These are phyloP conservation scores for Gambusia holbrooki DNA, from an alignment of 2,113 vertebrate genomes.

Conservation along the genomic window DNA sequence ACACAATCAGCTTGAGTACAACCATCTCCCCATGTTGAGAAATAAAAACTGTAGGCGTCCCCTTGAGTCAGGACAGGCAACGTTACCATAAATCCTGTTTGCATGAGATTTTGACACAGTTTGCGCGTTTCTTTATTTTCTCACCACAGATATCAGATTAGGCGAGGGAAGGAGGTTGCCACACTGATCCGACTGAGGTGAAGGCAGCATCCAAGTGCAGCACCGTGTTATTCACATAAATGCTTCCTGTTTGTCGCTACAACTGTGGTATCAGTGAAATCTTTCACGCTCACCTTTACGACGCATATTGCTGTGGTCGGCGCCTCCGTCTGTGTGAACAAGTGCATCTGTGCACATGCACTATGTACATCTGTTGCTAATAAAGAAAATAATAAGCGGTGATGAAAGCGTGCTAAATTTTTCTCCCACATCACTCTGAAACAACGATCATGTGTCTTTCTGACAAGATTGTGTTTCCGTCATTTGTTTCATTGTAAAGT, in stretches of 20 bases:
- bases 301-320: constrained; percentile 43
- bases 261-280: constrained; percentile 52
- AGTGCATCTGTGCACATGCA: constrained; percentile 9
- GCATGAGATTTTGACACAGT: background rate
- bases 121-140: background rate
- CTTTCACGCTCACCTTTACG: constrained; percentile 44
- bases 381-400: background rate
- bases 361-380: constrained; percentile 29
- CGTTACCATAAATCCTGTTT: background rate
- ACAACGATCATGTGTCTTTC: background rate
- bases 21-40: constrained; percentile 38
- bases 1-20: constrained; percentile 37
- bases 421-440: background rate
- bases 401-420: background rate
- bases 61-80: background rate
- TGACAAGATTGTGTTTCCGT: background rate
- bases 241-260: constrained; percentile 75
- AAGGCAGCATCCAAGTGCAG: constrained; percentile 19
- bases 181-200: background rate
- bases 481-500: background rate
- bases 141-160: constrained; percentile 15
- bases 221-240: constrained; percentile 23
- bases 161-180: background rate
- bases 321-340: background rate
- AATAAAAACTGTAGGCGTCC: constrained; percentile 3